Evolutionary conservation across 2,888 invertebrate species (phyloP), one percentile per base, ranked within the genome.

Genomic region (Agriopis leucophaearia): DNA sequence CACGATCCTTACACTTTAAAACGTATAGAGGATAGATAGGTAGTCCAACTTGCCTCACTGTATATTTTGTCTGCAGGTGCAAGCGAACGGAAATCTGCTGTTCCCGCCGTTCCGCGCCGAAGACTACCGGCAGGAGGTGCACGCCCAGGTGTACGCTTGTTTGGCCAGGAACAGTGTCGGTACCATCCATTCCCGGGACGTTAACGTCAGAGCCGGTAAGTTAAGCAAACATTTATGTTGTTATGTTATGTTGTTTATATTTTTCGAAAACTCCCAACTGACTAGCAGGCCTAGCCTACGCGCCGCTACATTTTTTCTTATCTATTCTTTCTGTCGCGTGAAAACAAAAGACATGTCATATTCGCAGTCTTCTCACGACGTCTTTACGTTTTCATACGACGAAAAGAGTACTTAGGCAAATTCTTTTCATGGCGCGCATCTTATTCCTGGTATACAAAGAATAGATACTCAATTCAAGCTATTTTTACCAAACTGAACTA

Each of bases 81-180:
- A 98, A 81, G 96, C 98, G 64, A 98, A 99, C 90, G 98, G 99
- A 84, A 98, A 98, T 85, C 94, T 99, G 81, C 97, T 98, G 60
- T 98, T 99, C 88, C 98, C 98, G 69, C 98, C 99, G 44, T 99
- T 99, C 95, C 96, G 98, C 69, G 98, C 98, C 60, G 97, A 98
- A 89, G 97, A 98, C 88, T 99, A 98, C 86, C 96, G 97, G 52
- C 98, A 98, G 90, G 98, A 98, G 88, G 98, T 99, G 55, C 99
- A 99, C 88, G 98, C 98, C 71, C 98, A 98, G 91, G 97, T 98
- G 71, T 99, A 99, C 93, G 97, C 98, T 78, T 99, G 99, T 88
- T 94, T 98, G 76, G 98, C 99, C 10, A 96, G 96, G 81, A 99
- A 98, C 89, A 95, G 97, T 66, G 97, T 97, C 77, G 99, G 99